Evolutionary conservation across 2,888 invertebrate species (phyloP).

Genomic region (Scaptomyza reducta): DNA sequence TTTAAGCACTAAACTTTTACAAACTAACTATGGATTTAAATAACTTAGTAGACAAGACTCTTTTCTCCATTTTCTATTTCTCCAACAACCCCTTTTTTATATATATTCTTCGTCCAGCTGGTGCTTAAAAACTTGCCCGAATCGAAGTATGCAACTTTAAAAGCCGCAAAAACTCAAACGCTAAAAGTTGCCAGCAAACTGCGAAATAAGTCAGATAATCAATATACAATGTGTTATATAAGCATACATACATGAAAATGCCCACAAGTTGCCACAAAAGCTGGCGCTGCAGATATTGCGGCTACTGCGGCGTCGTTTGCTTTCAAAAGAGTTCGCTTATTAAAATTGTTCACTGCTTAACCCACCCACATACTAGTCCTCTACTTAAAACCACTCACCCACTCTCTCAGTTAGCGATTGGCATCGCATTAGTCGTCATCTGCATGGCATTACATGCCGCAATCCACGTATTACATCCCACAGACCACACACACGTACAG

Average conservation of each 20-base stretch:
- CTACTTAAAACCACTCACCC: constrained; percentile 17
- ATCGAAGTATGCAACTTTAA: constrained; percentile 56
- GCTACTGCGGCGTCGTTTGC: constrained; percentile 67
- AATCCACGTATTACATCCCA: constrained; percentile 74
- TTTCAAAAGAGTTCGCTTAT: constrained; percentile 72
- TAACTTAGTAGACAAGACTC: constrained; percentile 57
- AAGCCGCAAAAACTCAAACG: constrained; percentile 66
- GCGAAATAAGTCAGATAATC: constrained; percentile 64
- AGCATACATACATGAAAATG: constrained; percentile 32
- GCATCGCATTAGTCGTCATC: constrained; percentile 79
- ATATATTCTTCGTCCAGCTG: not conserved
- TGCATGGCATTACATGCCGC: constrained; percentile 79
- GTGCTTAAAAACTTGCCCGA: constrained; percentile 17
- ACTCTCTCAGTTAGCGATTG: constrained; percentile 41
- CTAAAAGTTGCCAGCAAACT: constrained; percentile 53
- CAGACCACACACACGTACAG: constrained; percentile 21
- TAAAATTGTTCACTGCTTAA: constrained; percentile 66
- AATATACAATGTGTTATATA: constrained; percentile 36
- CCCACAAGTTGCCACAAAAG: constrained; percentile 29
- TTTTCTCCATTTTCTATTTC: no score
- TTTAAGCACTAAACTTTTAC: constrained; percentile 71
- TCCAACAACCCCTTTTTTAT: not conserved
- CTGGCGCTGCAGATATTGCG: constrained; percentile 65
- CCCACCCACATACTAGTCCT: not conserved
- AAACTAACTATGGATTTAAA: constrained; percentile 72